phyloP scores from a whole-genome alignment of 2,113 vertebrate genomes.

The Phainopepla nitens region DNA sequence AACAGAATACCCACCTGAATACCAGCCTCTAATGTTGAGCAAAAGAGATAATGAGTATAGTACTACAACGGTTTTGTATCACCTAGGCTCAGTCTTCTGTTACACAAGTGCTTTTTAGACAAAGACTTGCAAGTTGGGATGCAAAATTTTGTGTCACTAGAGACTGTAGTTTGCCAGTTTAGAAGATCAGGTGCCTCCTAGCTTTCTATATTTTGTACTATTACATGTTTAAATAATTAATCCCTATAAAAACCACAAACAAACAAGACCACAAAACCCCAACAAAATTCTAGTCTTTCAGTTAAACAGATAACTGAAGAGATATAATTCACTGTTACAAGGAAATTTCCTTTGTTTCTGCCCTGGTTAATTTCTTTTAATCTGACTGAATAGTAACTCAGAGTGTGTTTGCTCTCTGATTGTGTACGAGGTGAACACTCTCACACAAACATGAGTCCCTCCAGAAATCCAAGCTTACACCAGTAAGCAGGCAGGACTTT shows the following conservation, averaged over 20 bases:
- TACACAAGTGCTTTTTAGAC: not conserved
- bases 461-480: not conserved
- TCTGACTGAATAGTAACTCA: not conserved
- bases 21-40: not conserved
- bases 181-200: not conserved
- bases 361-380: not conserved
- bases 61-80: not conserved
- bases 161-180: not conserved
- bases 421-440: not conserved
- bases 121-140: not conserved
- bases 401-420: not conserved
- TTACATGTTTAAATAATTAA: not conserved
- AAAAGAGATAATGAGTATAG: not conserved
- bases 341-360: not conserved
- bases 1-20: not conserved
- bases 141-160: not conserved
- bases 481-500: not conserved
- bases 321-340: not conserved
- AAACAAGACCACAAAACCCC: fast-evolving
- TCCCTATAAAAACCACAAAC: not conserved
- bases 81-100: not conserved
- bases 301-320: not conserved
- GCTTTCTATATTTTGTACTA: not conserved
- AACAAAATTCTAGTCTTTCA: not conserved
- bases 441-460: not conserved